phyloP scores from a whole-genome alignment of 2,888 invertebrate species.

The Lasioglossum leucozonium region DNA sequence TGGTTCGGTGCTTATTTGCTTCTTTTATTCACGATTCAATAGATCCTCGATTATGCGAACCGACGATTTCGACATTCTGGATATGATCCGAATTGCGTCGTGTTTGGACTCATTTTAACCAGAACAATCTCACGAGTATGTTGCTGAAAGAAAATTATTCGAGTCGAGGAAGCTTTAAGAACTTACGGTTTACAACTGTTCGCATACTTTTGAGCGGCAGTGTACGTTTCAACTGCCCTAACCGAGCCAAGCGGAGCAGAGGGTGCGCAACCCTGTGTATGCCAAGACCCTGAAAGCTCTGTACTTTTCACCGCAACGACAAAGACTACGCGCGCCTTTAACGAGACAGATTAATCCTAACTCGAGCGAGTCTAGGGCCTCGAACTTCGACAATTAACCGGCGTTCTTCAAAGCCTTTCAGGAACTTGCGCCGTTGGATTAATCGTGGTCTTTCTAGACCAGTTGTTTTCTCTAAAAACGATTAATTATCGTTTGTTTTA shows the following conservation, averaged over 20 bases:
- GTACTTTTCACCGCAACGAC: constrained; percentile 41
- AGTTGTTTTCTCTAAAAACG: not conserved
- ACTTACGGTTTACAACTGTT: not conserved
- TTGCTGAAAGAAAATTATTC: too few relatives aligned
- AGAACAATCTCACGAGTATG: not conserved
- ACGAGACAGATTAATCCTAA: constrained; percentile 49
- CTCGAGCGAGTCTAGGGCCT: not conserved
- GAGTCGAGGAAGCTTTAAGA: too few relatives aligned
- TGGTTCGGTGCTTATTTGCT: not conserved
- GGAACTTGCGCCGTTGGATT: not conserved
- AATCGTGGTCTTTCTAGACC: not conserved
- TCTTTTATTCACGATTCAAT: not conserved
- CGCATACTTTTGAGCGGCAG: not conserved
- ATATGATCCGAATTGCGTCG: not conserved
- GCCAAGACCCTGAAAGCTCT: constrained; percentile 33
- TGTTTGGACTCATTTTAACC: not conserved
- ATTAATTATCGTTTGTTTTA: not conserved
- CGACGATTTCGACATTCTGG: not conserved
- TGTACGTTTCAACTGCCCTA: constrained; percentile 36
- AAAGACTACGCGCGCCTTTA: constrained; percentile 23
- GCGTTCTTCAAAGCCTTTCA: not conserved
- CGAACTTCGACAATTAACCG: constrained; percentile 10
- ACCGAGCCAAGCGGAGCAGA: not conserved
- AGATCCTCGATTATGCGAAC: not conserved
- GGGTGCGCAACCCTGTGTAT: not conserved